A percentile compares a stretch with the other conserved stretches of the same genome.
Evolutionary conservation across 2,113 vertebrate species (phyloP).

Genomic region (Merops nubicus): DNA sequence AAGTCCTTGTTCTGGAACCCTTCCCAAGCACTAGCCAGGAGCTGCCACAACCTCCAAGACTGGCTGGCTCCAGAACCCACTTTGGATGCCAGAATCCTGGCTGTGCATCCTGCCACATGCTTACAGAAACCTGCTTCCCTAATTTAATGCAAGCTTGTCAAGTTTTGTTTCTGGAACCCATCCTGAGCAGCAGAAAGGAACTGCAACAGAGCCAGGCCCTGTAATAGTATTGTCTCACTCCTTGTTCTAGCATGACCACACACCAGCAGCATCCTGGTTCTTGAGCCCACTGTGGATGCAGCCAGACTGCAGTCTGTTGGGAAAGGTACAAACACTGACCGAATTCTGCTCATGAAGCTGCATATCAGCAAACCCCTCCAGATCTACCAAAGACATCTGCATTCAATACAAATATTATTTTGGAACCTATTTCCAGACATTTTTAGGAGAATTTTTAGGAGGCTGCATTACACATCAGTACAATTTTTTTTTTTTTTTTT

Average conservation of each 20-base stretch:
- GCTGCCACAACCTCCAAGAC: neutral
- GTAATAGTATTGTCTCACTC: neutral
- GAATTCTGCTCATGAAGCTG: neutral
- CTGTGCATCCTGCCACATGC: slow-evolving; percentile 27
- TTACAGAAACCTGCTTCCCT: slow-evolving; percentile 53
- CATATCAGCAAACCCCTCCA: neutral
- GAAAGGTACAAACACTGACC: neutral
- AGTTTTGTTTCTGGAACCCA: slow-evolving; percentile 36
- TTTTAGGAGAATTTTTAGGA: neutral
- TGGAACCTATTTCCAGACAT: neutral
- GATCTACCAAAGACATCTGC: neutral
- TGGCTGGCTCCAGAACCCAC: slow-evolving; percentile 48
- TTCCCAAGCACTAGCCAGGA: neutral
- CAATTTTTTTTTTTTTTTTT: neutral
- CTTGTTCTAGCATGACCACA: neutral
- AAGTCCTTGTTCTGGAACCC: neutral
- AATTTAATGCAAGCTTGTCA: slow-evolving; percentile 25
- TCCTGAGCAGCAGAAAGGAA: neutral
- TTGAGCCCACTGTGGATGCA: neutral
- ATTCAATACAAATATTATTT: neutral
- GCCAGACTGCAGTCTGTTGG: neutral
- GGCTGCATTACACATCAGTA: neutral
- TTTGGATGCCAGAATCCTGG: slow-evolving; percentile 23
- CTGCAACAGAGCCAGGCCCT: neutral
- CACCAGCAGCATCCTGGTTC: neutral